Base-by-base conservation (phyloP, 2,888 invertebrate species). In the Seira sanloemensis region DNA sequence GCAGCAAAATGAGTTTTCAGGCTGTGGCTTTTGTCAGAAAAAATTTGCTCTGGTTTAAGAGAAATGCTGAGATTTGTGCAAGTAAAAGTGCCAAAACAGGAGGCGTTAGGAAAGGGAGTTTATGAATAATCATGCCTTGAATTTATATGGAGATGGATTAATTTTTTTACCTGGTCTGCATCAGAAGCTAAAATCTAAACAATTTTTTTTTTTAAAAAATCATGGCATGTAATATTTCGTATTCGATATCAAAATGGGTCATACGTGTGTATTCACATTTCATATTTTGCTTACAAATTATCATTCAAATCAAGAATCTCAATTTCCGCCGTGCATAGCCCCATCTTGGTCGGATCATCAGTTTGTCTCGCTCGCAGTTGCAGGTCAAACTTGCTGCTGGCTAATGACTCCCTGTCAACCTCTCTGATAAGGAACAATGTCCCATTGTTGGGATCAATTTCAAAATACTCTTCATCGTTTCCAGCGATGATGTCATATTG, bases 401-500 rank as follows among this genome's bases (percentile, higher is more conserved):
- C 78, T 72, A 91, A 82, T 1, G 93, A 93, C 90, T 97, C 97
- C 88, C 97, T 91, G 91, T 97, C 97, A 16, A 97, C 94, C 91
- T 97, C 95, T 76, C 93, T 94, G 87, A 96, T 95, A 50, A 97
- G 92, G 90, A 94, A 96, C 80, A 97, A 91, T 0, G 94, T 93
- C 0, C 96, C 97, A 89, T 96, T 96, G 27, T 93, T 92, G 0
- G 94, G 92, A 90, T 96, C 95, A 58, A 97, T 92, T 4, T 94
- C 93, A 91, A 97, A 97, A 18, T 96, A 91, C 66, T 94, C 94
- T 0, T 94, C 92, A 75, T 96, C 96, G 90, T 96, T 96, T 0
- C 97, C 97, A 1, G 96, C 93, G 23, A 96, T 93, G 69, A 97
- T 94, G 87, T 95, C 95, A 90, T 97, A 97, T 0, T 95, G 92